Evolutionary conservation across 1,140 invertebrate genomes (phyloP), one percentile per base, ranked within the genome.

Genomic region (Cotesia chilonis): DNA sequence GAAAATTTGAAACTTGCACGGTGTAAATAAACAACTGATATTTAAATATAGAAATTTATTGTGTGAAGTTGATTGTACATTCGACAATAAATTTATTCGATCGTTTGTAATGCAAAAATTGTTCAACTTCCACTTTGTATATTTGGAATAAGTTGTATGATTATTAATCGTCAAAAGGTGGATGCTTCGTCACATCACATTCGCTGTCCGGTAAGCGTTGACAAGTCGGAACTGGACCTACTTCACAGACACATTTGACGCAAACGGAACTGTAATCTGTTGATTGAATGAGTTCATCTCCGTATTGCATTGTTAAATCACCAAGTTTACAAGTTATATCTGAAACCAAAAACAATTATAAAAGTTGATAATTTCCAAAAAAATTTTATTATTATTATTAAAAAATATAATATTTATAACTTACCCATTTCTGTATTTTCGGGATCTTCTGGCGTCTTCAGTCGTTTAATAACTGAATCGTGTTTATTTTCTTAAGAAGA

Each of bases 231-330:
- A 72, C 0, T 3, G 81, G 80, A 57, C 80, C 79, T 1, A 83
- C 77, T 68, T 85, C 80, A 61, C 82, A 84, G 0, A 75, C 12
- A 10, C 83, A 84, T 70, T 77, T 79, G 0, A 81, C 52, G 47
- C 80, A 82, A 3, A 47, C 41, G 0, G 80, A 78, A 60, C 20
- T 70, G 4, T 78, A 78, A 41, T 74, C 51, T 0, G 74, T 75
- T 9, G 20, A 69, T 67, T 75, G 69, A 4, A 71, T 81, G 12
- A 84, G 36, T 60, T 79, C 75, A 38, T 84, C 82, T 1, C 81
- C 79, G 4, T 80, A 9, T 3, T 76, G 37, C 80, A 84, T 78
- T 14, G 2, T 75, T 38, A 83, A 4, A 35, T 80, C 75, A 57
- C 78, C 82, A 14, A 81, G 80, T 66, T 55, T 54, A 36, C 80